These are phyloP conservation scores for Cydia amplana DNA, from an alignment of 1,140 invertebrate species.

Conservation along the genomic window DNA sequence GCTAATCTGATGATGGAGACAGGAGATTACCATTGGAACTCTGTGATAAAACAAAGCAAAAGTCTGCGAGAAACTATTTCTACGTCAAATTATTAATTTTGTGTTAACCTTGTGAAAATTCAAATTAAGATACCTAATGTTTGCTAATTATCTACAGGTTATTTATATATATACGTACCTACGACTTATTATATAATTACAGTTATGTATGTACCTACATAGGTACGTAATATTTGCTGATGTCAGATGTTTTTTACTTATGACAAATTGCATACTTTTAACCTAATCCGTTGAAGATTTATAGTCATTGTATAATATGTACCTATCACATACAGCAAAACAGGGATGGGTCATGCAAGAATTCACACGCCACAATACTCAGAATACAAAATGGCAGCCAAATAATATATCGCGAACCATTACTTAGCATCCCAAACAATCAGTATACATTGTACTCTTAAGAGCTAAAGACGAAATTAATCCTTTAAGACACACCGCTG, in stretches of 20 bases:
- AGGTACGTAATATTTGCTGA: neutral
- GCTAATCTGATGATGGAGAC: no score
- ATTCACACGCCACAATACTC: neutral
- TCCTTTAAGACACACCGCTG: slow-evolving; percentile 24
- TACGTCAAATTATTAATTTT: no score
- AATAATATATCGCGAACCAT: slow-evolving; percentile 24
- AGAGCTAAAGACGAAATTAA: slow-evolving; percentile 23
- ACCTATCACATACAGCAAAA: neutral
- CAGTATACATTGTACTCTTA: slow-evolving; percentile 23
- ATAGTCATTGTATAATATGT: neutral
- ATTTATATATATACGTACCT: no score
- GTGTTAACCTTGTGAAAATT: no score
- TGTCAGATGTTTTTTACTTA: neutral
- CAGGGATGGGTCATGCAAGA: neutral
- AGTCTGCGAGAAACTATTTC: no score
- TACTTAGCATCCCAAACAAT: slow-evolving; percentile 27
- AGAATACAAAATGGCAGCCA: slow-evolving; percentile 1
- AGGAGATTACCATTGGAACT: no score
- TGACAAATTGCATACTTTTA: neutral
- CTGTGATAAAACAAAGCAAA: no score
- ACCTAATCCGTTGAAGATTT: neutral
- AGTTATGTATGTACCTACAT: no score
- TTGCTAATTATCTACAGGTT: no score
- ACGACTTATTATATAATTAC: neutral
- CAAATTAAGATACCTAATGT: no score